Evolutionary conservation across 2,888 invertebrate genomes (phyloP).

Genomic region (Laspeyria flexula): DNA sequence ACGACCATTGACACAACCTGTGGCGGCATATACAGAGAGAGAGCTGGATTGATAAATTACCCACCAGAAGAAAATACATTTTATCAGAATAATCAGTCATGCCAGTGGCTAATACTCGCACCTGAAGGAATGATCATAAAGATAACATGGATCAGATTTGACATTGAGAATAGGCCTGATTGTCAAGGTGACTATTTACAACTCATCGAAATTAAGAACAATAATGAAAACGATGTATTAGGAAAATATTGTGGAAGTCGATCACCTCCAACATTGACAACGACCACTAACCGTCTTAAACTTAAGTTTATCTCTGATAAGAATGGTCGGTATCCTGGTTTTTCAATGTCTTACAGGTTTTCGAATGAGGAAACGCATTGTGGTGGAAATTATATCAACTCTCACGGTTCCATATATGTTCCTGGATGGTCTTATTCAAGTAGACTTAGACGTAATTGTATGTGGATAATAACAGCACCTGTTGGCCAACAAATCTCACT

Average conservation of each 20-base stretch:
- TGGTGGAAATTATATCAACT: constrained; percentile 89
- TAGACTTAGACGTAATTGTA: constrained; percentile 89
- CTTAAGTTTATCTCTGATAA: constrained; percentile 89
- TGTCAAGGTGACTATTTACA: constrained; percentile 88
- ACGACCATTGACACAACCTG: constrained; percentile 89
- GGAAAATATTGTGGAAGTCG: constrained; percentile 89
- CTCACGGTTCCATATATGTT: constrained; percentile 89
- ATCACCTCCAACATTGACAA: constrained; percentile 88
- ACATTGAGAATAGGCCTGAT: constrained; percentile 87
- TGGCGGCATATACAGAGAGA: constrained; percentile 89
- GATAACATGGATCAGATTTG: constrained; percentile 91
- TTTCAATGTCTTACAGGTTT: constrained; percentile 89
- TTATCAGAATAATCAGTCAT: constrained; percentile 74
- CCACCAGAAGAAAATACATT: constrained; percentile 69
- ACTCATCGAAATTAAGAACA: constrained; percentile 87
- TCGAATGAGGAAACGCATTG: constrained; percentile 83
- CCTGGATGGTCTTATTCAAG: constrained; percentile 93
- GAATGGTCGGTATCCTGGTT: constrained; percentile 85
- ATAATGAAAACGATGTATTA: constrained; percentile 57
- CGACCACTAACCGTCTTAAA: constrained; percentile 88
- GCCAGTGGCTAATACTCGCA: constrained; percentile 92
- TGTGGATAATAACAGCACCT: constrained; percentile 91
- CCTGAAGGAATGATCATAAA: constrained; percentile 89
- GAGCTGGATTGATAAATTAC: constrained; percentile 87
- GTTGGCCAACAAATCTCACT: constrained; percentile 91